phyloP scores from a whole-genome alignment of 2,888 invertebrate species.

The Xylocampa areola region DNA sequence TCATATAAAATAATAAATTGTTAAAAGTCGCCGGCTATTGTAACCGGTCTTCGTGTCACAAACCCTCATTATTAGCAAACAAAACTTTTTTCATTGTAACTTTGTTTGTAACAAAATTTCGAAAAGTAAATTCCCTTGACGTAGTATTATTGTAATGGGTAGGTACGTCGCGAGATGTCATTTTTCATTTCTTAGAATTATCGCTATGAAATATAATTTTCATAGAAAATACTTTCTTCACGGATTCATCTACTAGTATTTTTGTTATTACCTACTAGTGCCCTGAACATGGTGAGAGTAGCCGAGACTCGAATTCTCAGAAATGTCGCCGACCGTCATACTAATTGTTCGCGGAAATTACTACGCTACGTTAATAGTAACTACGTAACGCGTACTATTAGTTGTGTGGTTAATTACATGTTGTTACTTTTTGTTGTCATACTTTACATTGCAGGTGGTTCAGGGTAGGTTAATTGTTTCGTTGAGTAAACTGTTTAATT shows the following conservation, averaged over 20 bases:
- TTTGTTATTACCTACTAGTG: constrained; percentile 16
- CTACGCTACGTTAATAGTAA: constrained; percentile 60
- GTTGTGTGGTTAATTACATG: constrained; percentile 38
- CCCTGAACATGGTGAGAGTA: constrained; percentile 28
- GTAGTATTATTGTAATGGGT: too few species aligned
- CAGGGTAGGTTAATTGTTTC: constrained; percentile 27
- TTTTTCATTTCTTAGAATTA: too few species aligned
- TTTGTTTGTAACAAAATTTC: neutral
- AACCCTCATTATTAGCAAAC: neutral
- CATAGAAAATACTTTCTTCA: neutral
- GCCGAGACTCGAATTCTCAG: constrained; percentile 50
- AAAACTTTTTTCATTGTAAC: neutral
- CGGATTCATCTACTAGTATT: neutral
- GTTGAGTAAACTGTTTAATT: constrained; percentile 31
- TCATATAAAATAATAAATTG: too few species aligned
- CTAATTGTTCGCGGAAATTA: constrained; percentile 68
- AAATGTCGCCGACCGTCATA: constrained; percentile 48
- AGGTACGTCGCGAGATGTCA: too few species aligned
- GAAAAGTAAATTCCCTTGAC: neutral
- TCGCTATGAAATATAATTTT: too few species aligned
- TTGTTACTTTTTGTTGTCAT: constrained; percentile 31
- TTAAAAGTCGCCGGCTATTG: too few species aligned
- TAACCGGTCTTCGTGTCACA: too few species aligned
- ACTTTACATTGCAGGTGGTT: constrained; percentile 21
- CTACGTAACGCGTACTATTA: constrained; percentile 43